A percentile compares a stretch with the other conserved stretches of the same genome.
These are phyloP conservation scores for Druon quercuslanigerum DNA, from an alignment of 1,140 invertebrate species.

Conservation along the genomic window DNA sequence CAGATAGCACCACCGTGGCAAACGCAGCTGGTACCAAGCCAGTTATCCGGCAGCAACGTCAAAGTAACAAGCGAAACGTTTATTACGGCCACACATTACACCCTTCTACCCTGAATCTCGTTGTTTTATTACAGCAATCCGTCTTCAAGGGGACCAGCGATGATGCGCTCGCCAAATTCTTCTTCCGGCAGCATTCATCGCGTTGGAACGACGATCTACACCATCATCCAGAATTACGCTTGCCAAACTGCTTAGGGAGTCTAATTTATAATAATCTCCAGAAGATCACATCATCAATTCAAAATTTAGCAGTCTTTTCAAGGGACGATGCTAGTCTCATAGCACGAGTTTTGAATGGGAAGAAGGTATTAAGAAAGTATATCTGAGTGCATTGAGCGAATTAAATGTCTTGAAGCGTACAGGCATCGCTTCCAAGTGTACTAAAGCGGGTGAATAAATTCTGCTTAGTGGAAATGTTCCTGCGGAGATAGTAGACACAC, in stretches of 20 bases:
- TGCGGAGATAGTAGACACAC: neutral
- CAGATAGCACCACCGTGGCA: conserved; percentile 53
- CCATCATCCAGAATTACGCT: conserved; percentile 41
- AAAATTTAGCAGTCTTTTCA: too few species aligned
- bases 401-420: conserved; percentile 10
- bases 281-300: too few species aligned
- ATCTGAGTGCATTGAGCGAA: conserved; percentile 9
- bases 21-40: conserved; percentile 62
- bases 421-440: conserved; percentile 1
- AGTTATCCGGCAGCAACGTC: conserved; percentile 61
- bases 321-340: neutral
- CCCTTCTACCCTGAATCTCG: conserved; percentile 49
- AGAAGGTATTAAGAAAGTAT: neutral
- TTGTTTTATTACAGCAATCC: conserved; percentile 65
- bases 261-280: neutral
- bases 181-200: conserved; percentile 55
- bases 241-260: neutral
- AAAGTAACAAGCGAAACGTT: conserved; percentile 65
- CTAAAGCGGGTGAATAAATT: conserved; percentile 44
- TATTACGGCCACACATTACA: conserved; percentile 65
- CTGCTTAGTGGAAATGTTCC: conserved; percentile 7
- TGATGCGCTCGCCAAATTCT: conserved; percentile 60
- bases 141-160: conserved; percentile 56
- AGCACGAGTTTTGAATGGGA: neutral
- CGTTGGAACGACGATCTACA: conserved; percentile 47